Base-by-base conservation (phyloP, 2,888 invertebrate genomes). In the Parnassius glacialis region DNA sequence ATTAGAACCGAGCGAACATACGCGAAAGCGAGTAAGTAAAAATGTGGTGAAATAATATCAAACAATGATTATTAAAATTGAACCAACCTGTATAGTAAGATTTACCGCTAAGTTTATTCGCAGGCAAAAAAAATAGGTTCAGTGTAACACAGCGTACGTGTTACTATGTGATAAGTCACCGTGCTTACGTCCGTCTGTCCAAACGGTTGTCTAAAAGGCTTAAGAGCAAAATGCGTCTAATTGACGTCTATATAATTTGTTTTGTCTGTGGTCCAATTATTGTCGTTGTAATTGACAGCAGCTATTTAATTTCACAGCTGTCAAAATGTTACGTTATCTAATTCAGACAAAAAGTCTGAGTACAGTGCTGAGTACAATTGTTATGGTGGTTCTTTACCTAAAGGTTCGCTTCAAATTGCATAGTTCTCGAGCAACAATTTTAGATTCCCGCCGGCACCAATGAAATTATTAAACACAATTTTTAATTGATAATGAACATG, bases 41-140 rank as follows among this genome's bases (percentile, higher is more conserved):
- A 43, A 16, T 16, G 16, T 16, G 16, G 16, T 16, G 1, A 16
- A 16, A 52, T 44, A 52, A 52, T 52, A 3, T 52, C 34, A 13
- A 9, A 53, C 12, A 45, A 47, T 20, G 44, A 52, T 45, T 13
- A 16, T 45, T 16, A 25, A 20, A 53, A 52, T 25, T 51, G 43
- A 50, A 64, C 11, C 66, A 64, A 3, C 58, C 64, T 64, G 64
- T 66, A 59, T 52, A 52, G 44, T 2, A 44, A 10, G 51, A 48
- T 62, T 56, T 65, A 66, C 66, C 66, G 66, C 64, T 66, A 66
- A 44, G 55, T 62, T 65, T 66, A 66, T 66, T 62, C 57, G 64
- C 64, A 42, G 34, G 44, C 52, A 59, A 58, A 65, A 66, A 66
- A 64, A 66, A 62, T 60, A 62, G 62, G 66, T 62, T 64, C 62